Evolutionary conservation across 2,888 invertebrate species (phyloP), one percentile per base, ranked within the genome.

Genomic region (Amphipoea lucens): DNA sequence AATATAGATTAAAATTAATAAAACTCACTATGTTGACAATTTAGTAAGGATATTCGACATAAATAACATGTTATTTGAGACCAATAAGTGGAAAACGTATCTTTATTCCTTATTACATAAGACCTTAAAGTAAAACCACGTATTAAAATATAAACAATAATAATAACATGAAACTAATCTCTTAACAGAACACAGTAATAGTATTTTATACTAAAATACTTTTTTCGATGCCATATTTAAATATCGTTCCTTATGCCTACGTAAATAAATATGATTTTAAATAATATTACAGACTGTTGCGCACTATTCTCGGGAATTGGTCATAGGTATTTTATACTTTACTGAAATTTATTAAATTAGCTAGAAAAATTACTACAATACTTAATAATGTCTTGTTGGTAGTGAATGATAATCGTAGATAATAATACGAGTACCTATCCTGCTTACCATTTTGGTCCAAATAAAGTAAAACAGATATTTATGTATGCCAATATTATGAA

Each of bases 211-310:
- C 42, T 51, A 60, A 62, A 78, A 70, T 79, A 79, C 66, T 74
- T 73, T 88, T 76, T 88, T 76, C 79, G 82, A 81, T 91, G 90
- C 89, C 90, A 91, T 90, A 89, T 87, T 83, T 72, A 67, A 78
- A 74, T 82, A 48, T 88, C 76, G 90, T 90, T 91, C 87, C 87
- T 89, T 87, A n/a, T 54, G 42, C 63, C 63, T 40, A 23, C 66
- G 42, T 74, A 69, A 72, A 67, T 72, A 51, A 51, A 68, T 67
- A 68, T 74, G 29, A 57, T 66, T 70, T 14, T 63, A 60, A 62
- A 57, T 67, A 57, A 20, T 74, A 54, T 60, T 36, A n/a, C 2
- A 60, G 65, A 74, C 63, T 76, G 65, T 75, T 84, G 74, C 12
- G 51, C 78, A 74, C 54, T 76, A 66, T 65, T 69, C 85, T 82